A percentile compares a stretch with the other conserved stretches of the same genome.
Conservation (phyloP, 2,113 vertebrate species). For the Nyctibius bracteatus region DNA sequence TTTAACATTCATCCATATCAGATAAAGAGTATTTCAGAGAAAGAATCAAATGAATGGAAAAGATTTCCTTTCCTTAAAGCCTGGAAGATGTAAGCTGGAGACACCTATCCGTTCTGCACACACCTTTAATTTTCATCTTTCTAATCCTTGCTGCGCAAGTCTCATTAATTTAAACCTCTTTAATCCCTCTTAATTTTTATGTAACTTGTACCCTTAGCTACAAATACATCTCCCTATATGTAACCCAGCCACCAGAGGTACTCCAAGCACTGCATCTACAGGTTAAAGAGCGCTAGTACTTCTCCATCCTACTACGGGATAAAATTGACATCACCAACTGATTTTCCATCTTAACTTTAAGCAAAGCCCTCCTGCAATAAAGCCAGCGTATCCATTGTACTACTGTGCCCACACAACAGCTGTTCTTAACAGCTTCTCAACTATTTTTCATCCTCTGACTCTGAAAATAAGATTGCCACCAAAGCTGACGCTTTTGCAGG, state of each 20-base stretch:
- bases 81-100: neutral
- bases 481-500: neutral
- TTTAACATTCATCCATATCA: neutral
- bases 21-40: neutral
- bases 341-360: neutral
- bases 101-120: neutral
- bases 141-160: neutral
- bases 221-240: neutral
- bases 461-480: neutral
- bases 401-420: slow-evolving; percentile 32
- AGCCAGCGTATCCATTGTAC: neutral
- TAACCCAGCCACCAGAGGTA: neutral
- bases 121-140: neutral
- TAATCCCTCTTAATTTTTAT: neutral
- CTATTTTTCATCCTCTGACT: slow-evolving; percentile 26
- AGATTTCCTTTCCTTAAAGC: neutral
- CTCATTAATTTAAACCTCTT: slow-evolving; percentile 3
- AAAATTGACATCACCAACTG: neutral
- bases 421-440: neutral
- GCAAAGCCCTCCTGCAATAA: neutral
- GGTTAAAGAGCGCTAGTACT: too few relatives aligned
- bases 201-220: neutral
- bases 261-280: neutral
- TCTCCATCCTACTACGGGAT: neutral
- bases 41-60: neutral